Evolutionary conservation across 2,113 vertebrate genomes (phyloP).

Genomic region (Leptobrachium ailaonicum): DNA sequence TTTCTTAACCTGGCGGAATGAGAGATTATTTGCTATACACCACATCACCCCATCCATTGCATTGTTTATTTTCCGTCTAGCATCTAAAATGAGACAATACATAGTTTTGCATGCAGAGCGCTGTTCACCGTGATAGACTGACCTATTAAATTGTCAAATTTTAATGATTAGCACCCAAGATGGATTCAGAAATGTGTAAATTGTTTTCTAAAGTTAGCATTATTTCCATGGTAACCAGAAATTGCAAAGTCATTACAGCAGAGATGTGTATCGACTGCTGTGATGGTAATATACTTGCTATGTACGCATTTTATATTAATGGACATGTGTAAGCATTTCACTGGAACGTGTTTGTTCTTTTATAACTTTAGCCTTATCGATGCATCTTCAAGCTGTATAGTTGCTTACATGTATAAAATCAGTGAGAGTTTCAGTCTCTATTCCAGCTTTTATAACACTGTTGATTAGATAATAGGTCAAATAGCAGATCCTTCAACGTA

Average conservation of each 20-base stretch:
- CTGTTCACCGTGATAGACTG: constrained; percentile 7
- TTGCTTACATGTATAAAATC: too few species aligned
- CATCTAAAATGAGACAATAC: neutral
- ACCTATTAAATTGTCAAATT: constrained; percentile 43
- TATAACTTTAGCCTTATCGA: neutral
- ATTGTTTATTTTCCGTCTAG: neutral
- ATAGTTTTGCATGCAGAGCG: neutral
- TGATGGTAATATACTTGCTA: constrained; percentile 7
- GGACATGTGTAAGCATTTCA: constrained; percentile 3
- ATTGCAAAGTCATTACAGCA: constrained; percentile 19
- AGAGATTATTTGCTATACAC: too few species aligned
- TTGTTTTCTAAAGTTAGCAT: constrained; percentile 41
- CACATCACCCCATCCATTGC: too few species aligned
- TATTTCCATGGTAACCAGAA: constrained; percentile 29
- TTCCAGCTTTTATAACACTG: too few species aligned
- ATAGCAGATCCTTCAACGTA: too few species aligned
- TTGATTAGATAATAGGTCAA: too few species aligned
- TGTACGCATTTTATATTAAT: neutral
- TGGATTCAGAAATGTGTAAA: constrained; percentile 35
- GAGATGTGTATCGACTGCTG: neutral
- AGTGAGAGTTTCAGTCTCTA: too few species aligned
- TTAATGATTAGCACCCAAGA: constrained; percentile 20
- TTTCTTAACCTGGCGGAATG: too few species aligned
- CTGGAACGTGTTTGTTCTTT: too few species aligned
- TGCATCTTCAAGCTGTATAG: neutral